Percentiles rank a stretch among this genome's conserved stretches.
Conservation (phyloP, 2,888 invertebrate species). For the Lasioglossum leucozonium region DNA sequence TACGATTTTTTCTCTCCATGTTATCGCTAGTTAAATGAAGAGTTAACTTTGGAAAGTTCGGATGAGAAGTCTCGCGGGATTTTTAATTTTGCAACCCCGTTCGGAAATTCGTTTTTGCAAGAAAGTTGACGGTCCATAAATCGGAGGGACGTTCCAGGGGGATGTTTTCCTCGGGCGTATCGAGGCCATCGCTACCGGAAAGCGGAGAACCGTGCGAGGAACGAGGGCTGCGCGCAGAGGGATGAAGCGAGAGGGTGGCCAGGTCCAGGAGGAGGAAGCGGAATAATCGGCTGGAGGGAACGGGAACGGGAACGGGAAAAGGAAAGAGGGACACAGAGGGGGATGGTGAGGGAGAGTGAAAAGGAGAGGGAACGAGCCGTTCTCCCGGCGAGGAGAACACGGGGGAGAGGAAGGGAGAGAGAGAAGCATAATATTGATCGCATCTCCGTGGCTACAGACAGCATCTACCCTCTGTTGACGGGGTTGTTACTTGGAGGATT, state of each 20-base stretch:
- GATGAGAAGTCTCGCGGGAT: background rate
- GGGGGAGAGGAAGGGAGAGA: slow-evolving; percentile 57
- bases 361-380: slow-evolving; percentile 31
- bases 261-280: slow-evolving; percentile 47
- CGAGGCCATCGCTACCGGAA: slow-evolving; percentile 43
- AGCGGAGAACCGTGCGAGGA: slow-evolving; percentile 23
- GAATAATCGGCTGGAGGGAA: slow-evolving; percentile 54
- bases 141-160: background rate
- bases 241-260: slow-evolving; percentile 11
- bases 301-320: slow-evolving; percentile 38
- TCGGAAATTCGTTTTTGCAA: background rate
- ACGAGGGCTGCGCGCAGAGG: background rate
- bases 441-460: slow-evolving; percentile 84
- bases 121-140: background rate
- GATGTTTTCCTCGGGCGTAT: slow-evolving; percentile 27
- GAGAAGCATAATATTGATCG: slow-evolving; percentile 83
- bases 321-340: slow-evolving; percentile 22
- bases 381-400: slow-evolving; percentile 28
- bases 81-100: background rate
- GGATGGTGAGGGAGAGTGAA: slow-evolving; percentile 14
- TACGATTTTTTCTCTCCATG: background rate
- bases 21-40: background rate
- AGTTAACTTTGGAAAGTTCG: background rate
- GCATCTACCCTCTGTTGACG: slow-evolving; percentile 84
- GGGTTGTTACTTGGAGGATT: slow-evolving; percentile 82